These are phyloP conservation scores for Mesorhabditis belari DNA, from an alignment of 2,888 invertebrate genomes.

Conservation along the genomic window DNA sequence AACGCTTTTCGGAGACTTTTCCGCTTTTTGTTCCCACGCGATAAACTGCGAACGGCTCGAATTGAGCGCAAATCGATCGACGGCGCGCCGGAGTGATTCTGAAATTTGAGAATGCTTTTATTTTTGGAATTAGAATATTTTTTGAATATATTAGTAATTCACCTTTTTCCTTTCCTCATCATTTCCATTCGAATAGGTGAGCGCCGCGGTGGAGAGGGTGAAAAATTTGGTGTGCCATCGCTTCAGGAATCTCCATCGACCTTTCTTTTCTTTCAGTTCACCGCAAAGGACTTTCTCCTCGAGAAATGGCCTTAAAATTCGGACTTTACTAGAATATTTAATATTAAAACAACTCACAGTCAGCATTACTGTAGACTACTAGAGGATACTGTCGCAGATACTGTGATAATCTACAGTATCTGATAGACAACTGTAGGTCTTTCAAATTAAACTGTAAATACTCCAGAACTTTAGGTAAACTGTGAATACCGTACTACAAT, in stretches of 20 bases:
- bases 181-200: constrained; percentile 65
- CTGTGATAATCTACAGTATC: no score
- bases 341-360: no score
- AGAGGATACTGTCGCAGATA: no score
- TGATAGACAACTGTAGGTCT: no score
- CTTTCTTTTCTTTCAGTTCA: constrained; percentile 82
- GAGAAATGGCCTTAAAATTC: constrained; percentile 13
- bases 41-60: constrained; percentile 83
- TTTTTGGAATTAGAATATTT: no score
- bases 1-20: constrained; percentile 85
- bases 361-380: no score
- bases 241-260: constrained; percentile 80
- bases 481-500: no score
- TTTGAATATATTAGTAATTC: no score
- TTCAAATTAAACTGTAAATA: no score
- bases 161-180: background rate
- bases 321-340: no score
- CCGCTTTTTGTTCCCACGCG: constrained; percentile 67
- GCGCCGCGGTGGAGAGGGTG: constrained; percentile 81
- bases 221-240: constrained; percentile 89
- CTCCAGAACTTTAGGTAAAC: no score
- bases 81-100: constrained; percentile 10
- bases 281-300: constrained; percentile 58
- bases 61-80: constrained; percentile 82
- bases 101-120: no score